Evolutionary conservation across 1,140 invertebrate species (phyloP), one percentile per base, ranked within the genome.

Genomic region (Aphidius ervi): DNA sequence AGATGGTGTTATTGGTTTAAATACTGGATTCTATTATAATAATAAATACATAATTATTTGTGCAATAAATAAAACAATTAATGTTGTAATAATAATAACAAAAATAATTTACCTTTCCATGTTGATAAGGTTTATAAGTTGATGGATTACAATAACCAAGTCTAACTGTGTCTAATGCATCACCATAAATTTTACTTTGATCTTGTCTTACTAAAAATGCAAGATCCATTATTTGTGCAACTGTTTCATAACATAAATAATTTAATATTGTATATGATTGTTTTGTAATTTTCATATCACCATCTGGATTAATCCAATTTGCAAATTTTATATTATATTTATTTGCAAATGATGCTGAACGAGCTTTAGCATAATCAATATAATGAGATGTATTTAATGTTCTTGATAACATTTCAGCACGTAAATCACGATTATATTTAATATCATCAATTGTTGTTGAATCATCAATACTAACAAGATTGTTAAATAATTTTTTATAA

Each of bases 161-260:
- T 61, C 67, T 67, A 1, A 80, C 64, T 56, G 77, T 74, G 41
- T 80, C 77, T 58, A 82, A 78, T 10, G 83, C 78, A 71, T 86
- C 84, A 42, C 76, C 76, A 50, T 75, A 67, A 39, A 74, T 72
- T 63, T 81, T 81, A 58, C 74, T 78, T 63, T 78, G 77, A 66
- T 87, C 85, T 66, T 84, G 83, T 60, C 85, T 80, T 0, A 88
- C 83, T 55, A 87, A 64, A n/a, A 88, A 74, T 16, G 84, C 79
- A 40, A 87, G 72, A 73, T 88, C 87, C 58, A 88, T 78, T 59
- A 88, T 83, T 73, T 87, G 82, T 8, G 86, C 86, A 5, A 88
- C 83, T 6, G 84, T 86, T 77, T 88, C 87, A 70, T 87, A 86
- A 0, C 86, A 85, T 20, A 88, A 73, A 70, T 88, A 88, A 56